Evolutionary conservation across 1,140 invertebrate species (phyloP).

Genomic region (Teleogryllus occipitalis): DNA sequence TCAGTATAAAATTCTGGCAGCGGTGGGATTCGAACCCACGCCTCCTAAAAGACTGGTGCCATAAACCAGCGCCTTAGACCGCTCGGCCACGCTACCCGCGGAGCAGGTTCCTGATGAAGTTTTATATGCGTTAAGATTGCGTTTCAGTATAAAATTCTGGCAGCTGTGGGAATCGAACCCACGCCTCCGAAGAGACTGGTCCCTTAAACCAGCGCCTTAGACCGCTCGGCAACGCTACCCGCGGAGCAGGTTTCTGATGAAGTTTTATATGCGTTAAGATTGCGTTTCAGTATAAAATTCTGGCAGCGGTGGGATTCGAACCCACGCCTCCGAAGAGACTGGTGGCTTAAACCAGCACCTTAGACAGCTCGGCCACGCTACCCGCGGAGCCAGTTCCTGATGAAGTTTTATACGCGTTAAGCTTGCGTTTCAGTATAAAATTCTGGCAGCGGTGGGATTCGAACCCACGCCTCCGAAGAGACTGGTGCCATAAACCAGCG

Average conservation of each 20-base stretch:
- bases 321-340: conserved; percentile 63
- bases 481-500: conserved; percentile 69
- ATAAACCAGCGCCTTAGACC: conserved; percentile 69
- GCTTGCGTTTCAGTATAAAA: too few species aligned
- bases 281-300: too few species aligned
- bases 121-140: too few species aligned
- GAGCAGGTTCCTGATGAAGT: too few species aligned
- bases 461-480: conserved; percentile 63
- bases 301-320: conserved; percentile 68
- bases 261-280: too few species aligned
- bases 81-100: conserved; percentile 66
- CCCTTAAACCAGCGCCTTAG: conserved; percentile 69
- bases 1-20: too few species aligned
- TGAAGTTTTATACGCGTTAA: too few species aligned
- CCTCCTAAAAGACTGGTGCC: conserved; percentile 62
- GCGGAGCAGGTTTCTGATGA: too few species aligned
- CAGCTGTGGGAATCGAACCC: conserved; percentile 69
- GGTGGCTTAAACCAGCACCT: conserved; percentile 68
- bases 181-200: conserved; percentile 63
- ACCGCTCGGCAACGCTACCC: conserved; percentile 66
- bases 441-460: conserved; percentile 67
- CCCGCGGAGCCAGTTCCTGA: too few species aligned
- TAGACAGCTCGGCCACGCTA: conserved; percentile 67
- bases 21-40: conserved; percentile 70
- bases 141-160: conserved; percentile 41